These are phyloP conservation scores for Epinephelus fuscoguttatus DNA, from an alignment of 2,113 vertebrate genomes.

Conservation along the genomic window DNA sequence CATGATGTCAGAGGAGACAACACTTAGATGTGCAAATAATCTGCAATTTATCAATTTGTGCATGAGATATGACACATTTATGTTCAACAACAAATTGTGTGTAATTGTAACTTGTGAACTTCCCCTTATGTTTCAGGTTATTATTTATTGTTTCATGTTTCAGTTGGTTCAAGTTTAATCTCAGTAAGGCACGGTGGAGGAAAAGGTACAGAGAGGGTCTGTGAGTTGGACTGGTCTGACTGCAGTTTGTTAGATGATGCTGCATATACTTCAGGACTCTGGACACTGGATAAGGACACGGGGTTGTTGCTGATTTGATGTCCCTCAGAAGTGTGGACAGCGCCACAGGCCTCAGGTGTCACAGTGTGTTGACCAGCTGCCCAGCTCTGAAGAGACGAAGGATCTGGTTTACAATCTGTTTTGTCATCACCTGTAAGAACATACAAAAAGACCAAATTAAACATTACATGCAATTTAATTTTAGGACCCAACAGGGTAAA, in stretches of 20 bases:
- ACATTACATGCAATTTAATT: neutral
- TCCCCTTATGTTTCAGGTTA: neutral
- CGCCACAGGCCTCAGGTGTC: neutral
- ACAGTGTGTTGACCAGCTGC: neutral
- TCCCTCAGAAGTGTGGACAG: neutral
- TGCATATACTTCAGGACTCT: conserved; percentile 1
- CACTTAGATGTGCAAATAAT: neutral
- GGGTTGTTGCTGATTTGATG: conserved; percentile 4
- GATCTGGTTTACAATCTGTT: conserved; percentile 12
- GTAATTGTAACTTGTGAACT: neutral
- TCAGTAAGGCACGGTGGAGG: conserved; percentile 2
- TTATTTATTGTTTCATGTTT: neutral
- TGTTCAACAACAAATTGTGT: neutral
- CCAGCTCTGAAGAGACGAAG: conserved; percentile 8
- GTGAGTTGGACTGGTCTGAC: neutral
- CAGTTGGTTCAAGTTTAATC: neutral
- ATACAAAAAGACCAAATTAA: neutral
- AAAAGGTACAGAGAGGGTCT: neutral
- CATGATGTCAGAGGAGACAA: neutral
- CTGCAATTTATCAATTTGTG: neutral
- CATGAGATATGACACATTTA: neutral
- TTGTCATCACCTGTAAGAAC: conserved; percentile 21
- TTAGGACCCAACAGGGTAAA: too few species aligned
- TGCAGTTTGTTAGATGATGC: neutral
- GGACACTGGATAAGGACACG: neutral